A percentile compares a stretch with the other conserved stretches of the same genome.
Conservation (phyloP, 2,888 invertebrate species). For the Hirtodrosophila trivittata region DNA sequence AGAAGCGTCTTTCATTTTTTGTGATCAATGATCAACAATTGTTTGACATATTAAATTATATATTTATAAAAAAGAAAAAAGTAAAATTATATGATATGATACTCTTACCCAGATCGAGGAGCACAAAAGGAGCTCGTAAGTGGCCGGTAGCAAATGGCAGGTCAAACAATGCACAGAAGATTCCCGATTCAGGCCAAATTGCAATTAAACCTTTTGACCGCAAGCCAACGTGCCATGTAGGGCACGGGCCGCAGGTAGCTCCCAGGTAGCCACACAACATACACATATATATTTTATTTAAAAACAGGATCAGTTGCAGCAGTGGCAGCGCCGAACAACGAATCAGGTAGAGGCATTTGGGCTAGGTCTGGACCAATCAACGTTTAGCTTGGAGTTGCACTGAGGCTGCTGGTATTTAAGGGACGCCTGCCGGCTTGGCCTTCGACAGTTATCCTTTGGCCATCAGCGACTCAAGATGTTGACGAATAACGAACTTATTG, state of each 20-base stretch:
- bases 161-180: constrained; percentile 41
- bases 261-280: constrained; percentile 18
- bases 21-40: constrained; percentile 56
- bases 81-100: constrained; percentile 12
- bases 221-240: constrained; percentile 81
- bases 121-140: constrained; percentile 42
- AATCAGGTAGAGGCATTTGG: constrained; percentile 65
- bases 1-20: constrained; percentile 27
- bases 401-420: constrained; percentile 50
- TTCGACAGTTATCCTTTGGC: constrained; percentile 63
- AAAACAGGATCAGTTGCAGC: constrained; percentile 34
- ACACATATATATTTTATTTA: background rate
- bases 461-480: constrained; percentile 45
- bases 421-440: background rate
- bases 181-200: constrained; percentile 16
- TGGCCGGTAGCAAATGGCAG: constrained; percentile 51
- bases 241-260: constrained; percentile 53
- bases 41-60: constrained; percentile 54
- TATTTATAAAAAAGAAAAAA: constrained; percentile 16
- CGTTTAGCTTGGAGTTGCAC: constrained; percentile 6
- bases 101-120: no score
- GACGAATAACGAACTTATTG: constrained; percentile 58
- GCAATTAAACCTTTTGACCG: constrained; percentile 82
- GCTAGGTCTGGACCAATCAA: constrained; percentile 54
- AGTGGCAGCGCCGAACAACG: constrained; percentile 37